Conservation (phyloP, 2,113 vertebrate genomes). For the Nothoprocta pentlandii region DNA sequence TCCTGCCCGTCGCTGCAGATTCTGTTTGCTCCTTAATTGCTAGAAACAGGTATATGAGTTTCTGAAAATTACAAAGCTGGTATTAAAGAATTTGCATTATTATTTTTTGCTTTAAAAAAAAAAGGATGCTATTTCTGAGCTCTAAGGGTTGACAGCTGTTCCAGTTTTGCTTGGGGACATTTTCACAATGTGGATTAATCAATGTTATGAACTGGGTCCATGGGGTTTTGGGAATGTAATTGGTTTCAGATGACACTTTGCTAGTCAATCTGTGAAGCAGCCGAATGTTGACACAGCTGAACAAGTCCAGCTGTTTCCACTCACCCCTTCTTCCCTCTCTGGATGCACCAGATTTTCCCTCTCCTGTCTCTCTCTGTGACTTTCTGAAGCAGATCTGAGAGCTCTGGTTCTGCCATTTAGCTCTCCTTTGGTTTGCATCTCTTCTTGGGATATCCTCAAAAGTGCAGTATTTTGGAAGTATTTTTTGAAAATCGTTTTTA, state of each 20-base stretch:
- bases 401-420: slow-evolving; percentile 38
- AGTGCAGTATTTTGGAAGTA: neutral
- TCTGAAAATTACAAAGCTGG: slow-evolving; percentile 19
- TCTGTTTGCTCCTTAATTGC: neutral
- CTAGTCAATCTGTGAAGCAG: slow-evolving; percentile 83
- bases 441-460: neutral
- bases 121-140: slow-evolving; percentile 60
- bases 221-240: slow-evolving; percentile 85
- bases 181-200: slow-evolving; percentile 87
- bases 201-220: slow-evolving; percentile 85
- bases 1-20: neutral
- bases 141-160: slow-evolving; percentile 81
- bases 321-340: slow-evolving; percentile 77
- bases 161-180: slow-evolving; percentile 83
- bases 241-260: slow-evolving; percentile 87
- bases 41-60: slow-evolving; percentile 10
- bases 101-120: neutral
- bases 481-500: slow-evolving; percentile 4
- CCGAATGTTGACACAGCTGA: slow-evolving; percentile 83
- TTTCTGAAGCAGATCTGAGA: slow-evolving; percentile 66
- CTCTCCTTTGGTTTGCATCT: neutral
- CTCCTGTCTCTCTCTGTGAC: slow-evolving; percentile 62
- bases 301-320: slow-evolving; percentile 83
- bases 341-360: slow-evolving; percentile 65
- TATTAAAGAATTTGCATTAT: neutral